Base-by-base conservation (phyloP, 2,888 invertebrate genomes). In the Kryphioiulus occultus region DNA sequence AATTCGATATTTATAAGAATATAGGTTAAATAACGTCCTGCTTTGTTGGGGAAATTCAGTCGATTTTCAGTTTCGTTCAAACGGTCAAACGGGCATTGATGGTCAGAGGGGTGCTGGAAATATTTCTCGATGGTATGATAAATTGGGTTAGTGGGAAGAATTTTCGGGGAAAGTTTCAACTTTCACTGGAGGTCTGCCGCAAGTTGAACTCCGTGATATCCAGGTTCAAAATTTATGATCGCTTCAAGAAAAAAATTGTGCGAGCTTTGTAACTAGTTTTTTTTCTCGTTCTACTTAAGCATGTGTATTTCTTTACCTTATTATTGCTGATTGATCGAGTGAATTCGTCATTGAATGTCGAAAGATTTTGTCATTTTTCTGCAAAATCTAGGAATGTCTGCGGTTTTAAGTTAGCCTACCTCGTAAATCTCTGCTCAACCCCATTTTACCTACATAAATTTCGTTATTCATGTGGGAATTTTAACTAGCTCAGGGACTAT, bases 131-230 rank as follows among this genome's bases (percentile, higher is more conserved):
- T 17, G 19, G n/a, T 53, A 68, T 68, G 68, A 68, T 68, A 68
- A 68, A 68, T 68, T 68, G 68, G 68, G 68, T 68, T 68, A 68
- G 68, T 68, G 22, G 68, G 68, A 22, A 68, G 68, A 22, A 68
- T 26, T 68, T 68, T 68, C 26, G 26, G 68, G 26, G 68, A 68
- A 68, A 68, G 26, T 68, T 68, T 17, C 68, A 68, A 68, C 68
- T 68, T 68, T 68, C 68, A 68, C 68, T 68, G 68, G 35, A 68
- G 68, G 68, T 68, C 26, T 68, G 26, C 68, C 68, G 26, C 68
- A 26, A 68, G 68, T 22, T 68, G 68, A 68, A 68, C 68, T 68
- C 68, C 68, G 68, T 68, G 68, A 68, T 26, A 26, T 68, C 22
- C 68, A 68, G 68, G 22, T 68, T 68, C 22, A 68, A n/a, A 68